These are phyloP conservation scores for Clunio marinus DNA, from an alignment of 2,888 invertebrate species.

Conservation along the genomic window DNA sequence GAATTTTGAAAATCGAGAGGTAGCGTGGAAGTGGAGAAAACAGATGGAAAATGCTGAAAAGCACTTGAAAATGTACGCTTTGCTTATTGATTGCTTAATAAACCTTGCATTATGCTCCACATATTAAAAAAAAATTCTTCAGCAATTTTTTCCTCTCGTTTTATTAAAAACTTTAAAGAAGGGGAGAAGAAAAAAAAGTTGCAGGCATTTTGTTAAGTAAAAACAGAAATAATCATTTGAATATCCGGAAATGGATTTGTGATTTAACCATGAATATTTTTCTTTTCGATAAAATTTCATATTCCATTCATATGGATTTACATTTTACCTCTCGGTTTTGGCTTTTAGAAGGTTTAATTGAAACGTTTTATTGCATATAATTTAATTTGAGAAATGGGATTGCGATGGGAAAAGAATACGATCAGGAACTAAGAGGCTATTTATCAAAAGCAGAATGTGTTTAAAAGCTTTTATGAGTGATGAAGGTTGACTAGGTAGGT, in stretches of 20 bases:
- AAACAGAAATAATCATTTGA: not conserved
- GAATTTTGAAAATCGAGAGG: too few species aligned
- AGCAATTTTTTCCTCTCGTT: too few species aligned
- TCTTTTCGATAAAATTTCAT: not conserved
- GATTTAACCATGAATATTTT: conserved; percentile 13
- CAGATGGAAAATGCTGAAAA: conserved; percentile 29
- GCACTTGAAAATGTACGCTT: conserved; percentile 1
- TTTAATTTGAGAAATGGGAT: conserved; percentile 3
- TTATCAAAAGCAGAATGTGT: conserved; percentile 38
- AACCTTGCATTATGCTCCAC: not conserved
- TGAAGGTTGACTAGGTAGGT: too few species aligned
- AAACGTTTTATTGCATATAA: not conserved
- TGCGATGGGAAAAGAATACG: not conserved
- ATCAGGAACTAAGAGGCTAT: conserved; percentile 22
- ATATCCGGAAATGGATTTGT: conserved; percentile 8
- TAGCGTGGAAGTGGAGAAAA: not conserved
- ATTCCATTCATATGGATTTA: conserved; percentile 12
- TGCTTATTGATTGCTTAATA: conserved; percentile 38
- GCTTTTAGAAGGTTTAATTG: not conserved
- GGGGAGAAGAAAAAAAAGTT: not conserved
- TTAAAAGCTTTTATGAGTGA: conserved; percentile 27
- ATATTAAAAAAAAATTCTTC: conserved; percentile 9
- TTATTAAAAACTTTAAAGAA: not conserved
- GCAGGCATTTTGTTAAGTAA: too few species aligned
- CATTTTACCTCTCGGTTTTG: not conserved